Percentiles rank a stretch among this genome's conserved stretches.
These are phyloP conservation scores for Anomalospiza imberbis DNA, from an alignment of 2,797 vertebrate species.

Conservation along the genomic window DNA sequence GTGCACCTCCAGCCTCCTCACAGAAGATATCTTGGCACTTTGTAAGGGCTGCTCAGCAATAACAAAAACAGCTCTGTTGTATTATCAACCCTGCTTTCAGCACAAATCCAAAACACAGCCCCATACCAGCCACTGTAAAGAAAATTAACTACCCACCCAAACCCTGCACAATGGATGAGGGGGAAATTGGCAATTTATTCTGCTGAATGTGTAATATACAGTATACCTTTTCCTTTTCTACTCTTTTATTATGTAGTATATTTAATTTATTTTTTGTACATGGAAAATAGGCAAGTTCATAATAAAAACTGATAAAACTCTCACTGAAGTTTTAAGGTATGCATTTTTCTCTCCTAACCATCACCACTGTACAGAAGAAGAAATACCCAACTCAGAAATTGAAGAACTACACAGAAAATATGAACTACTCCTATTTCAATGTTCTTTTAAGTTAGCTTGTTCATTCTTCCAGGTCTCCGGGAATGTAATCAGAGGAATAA, in stretches of 20 bases:
- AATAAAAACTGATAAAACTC: background rate
- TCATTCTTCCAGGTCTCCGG: background rate
- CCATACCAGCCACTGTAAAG: background rate
- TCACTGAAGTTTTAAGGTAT: background rate
- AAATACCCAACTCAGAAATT: background rate
- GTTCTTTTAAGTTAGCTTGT: background rate
- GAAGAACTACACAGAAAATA: background rate
- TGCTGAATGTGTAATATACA: background rate
- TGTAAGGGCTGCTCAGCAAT: background rate
- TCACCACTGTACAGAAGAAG: background rate
- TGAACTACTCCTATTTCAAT: background rate
- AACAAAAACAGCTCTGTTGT: background rate
- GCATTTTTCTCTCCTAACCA: background rate
- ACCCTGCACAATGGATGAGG: background rate
- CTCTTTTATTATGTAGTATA: background rate
- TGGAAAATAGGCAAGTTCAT: background rate
- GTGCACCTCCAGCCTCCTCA: background rate
- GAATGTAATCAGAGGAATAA: background rate
- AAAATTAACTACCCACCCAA: background rate
- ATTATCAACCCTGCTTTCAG: background rate
- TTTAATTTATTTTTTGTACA: background rate
- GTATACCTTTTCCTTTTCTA: background rate
- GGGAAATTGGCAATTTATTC: background rate
- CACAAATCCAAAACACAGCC: background rate
- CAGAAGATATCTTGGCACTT: background rate